Evolutionary conservation across 2,888 invertebrate genomes (phyloP).

Genomic region (Microchrysa polita): DNA sequence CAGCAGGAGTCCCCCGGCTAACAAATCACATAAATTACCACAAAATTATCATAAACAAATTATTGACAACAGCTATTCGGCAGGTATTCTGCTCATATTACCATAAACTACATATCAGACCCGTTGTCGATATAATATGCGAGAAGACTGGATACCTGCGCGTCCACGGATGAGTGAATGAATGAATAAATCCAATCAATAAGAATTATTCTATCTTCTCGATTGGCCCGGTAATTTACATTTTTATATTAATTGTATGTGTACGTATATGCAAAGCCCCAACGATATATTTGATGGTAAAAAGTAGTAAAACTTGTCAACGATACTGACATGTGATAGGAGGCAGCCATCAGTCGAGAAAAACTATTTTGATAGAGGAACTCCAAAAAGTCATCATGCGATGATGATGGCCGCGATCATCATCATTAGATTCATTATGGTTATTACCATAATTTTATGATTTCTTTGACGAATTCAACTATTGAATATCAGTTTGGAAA

Average conservation of each 20-base stretch:
- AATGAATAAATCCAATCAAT: slow-evolving; percentile 40
- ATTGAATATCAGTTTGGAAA: not conserved
- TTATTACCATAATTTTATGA: slow-evolving; percentile 40
- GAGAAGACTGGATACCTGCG: not conserved
- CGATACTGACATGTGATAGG: slow-evolving; percentile 14
- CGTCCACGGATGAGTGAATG: slow-evolving; percentile 11
- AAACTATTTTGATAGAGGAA: slow-evolving; percentile 3
- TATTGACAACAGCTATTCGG: slow-evolving; percentile 8
- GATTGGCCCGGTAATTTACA: slow-evolving; percentile 24
- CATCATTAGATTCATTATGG: slow-evolving; percentile 34
- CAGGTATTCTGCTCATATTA: not conserved
- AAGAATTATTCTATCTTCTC: slow-evolving; percentile 36
- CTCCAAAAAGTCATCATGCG: slow-evolving; percentile 32
- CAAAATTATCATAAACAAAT: slow-evolving; percentile 7
- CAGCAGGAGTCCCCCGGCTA: slow-evolving; percentile 38
- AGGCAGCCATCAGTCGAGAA: not conserved
- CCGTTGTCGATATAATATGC: not conserved
- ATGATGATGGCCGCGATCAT: not conserved
- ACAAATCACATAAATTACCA: slow-evolving; percentile 38
- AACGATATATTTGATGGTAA: slow-evolving; percentile 18
- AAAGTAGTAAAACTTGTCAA: slow-evolving; percentile 45
- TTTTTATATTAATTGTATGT: not conserved
- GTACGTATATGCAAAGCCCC: too few species aligned
- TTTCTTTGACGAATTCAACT: not conserved
- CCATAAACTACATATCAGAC: not conserved